Evolutionary conservation across 2,888 invertebrate genomes (phyloP), one percentile per base, ranked within the genome.

Genomic region (Drosophila borborema): DNA sequence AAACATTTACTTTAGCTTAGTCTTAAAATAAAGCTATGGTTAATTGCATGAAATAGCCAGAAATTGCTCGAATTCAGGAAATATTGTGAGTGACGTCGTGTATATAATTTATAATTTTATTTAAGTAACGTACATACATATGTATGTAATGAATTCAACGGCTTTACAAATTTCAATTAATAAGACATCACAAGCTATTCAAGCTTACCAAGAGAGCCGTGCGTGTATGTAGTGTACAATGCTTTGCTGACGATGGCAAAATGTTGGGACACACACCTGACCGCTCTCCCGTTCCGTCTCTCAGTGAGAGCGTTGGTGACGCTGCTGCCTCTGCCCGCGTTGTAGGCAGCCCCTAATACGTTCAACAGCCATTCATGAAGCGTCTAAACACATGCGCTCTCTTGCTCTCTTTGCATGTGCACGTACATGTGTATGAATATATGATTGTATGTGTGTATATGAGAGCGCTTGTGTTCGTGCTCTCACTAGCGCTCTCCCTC

Each of bases 221-320:
- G 51, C 62, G 2, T 2, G 2, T 20, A 20, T 20, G 20, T 20
- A 77, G 67, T 23, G 77, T 77, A 51, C 64, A 56, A 45, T 41
- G 28, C 16, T 68, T 65, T 81, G 89, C 83, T 88, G 86, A 90
- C 90, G 89, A 75, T 66, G 76, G 68, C 85, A 89, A 73, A 77
- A 81, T 41, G 49, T 53, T 40, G 65, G 49, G 63, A 74, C 46
- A 53, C 65, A 78, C 70, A 85, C 69, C 69, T 76, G 59, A 63
- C 61, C 61, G 59, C 46, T 48, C 51, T 48, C 54, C 20, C 31
- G 38, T 14, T 38, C 16, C 20, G 14, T 61, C 34, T n/a, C 4
- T 23, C 54, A 51, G 64, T 38, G 40, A 71, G 77, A 62, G 60
- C 36, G 41, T 31, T 36, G 45, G 31, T 48, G 53, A 38, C 53